Evolutionary conservation across 1,140 invertebrate species (phyloP).

Genomic region (Ruditapes philippinarum): DNA sequence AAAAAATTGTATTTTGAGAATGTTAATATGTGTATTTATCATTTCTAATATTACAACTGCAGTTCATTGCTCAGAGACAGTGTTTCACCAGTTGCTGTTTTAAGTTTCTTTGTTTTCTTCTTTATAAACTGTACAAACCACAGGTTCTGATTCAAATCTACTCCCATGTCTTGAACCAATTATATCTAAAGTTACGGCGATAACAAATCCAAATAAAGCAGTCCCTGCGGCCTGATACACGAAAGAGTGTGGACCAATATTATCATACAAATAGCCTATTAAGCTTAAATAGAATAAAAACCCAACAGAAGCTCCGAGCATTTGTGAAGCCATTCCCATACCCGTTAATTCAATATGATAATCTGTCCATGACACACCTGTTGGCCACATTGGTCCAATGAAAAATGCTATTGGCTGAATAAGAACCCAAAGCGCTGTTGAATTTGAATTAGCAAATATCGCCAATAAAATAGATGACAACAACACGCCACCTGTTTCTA

Average conservation of each 20-base stretch:
- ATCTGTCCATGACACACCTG: slow-evolving; percentile 71
- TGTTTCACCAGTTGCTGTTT: too few relatives aligned
- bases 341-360: slow-evolving; percentile 70
- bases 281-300: slow-evolving; percentile 67
- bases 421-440: slow-evolving; percentile 66
- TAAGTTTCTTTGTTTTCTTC: not conserved
- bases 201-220: slow-evolving; percentile 29
- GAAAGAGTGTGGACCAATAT: slow-evolving; percentile 65
- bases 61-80: too few relatives aligned
- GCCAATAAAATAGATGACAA: slow-evolving; percentile 55
- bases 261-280: slow-evolving; percentile 75
- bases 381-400: slow-evolving; percentile 66
- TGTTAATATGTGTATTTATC: too few relatives aligned
- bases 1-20: too few relatives aligned
- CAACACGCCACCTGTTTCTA: slow-evolving; percentile 63
- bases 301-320: slow-evolving; percentile 69
- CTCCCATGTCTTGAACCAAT: slow-evolving; percentile 53
- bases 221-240: slow-evolving; percentile 65
- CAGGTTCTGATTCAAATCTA: not conserved
- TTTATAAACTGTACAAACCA: too few relatives aligned
- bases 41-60: too few relatives aligned
- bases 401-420: slow-evolving; percentile 68
- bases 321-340: slow-evolving; percentile 65
- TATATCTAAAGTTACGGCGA: slow-evolving; percentile 18
- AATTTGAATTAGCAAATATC: slow-evolving; percentile 58